Evolutionary conservation across 2,113 vertebrate genomes (phyloP).

Genomic region (Eudyptes chrysolophus): DNA sequence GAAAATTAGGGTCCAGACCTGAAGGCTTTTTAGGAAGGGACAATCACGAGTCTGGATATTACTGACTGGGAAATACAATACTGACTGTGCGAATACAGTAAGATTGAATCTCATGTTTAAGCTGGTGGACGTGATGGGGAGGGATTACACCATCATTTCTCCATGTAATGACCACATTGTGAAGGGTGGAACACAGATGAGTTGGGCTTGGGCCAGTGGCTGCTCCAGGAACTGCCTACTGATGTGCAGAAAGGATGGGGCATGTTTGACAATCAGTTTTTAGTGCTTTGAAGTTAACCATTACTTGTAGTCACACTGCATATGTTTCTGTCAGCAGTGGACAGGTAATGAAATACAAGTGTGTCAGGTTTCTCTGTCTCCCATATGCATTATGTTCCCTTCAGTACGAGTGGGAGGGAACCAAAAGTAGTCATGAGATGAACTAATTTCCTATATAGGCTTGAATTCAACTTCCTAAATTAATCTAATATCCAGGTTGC

Average conservation of each 20-base stretch:
- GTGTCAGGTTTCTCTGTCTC: slow-evolving; percentile 18
- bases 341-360: slow-evolving; percentile 36
- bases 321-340: not conserved
- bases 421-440: slow-evolving; percentile 4
- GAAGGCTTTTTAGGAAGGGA: not conserved
- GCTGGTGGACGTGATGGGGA: not conserved
- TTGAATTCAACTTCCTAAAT: slow-evolving; percentile 26
- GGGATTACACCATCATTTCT: not conserved
- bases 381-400: not conserved
- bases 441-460: not conserved
- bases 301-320: slow-evolving; percentile 9
- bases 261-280: not conserved
- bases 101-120: not conserved
- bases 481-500: slow-evolving; percentile 6
- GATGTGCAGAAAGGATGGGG: slow-evolving; percentile 10
- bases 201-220: not conserved
- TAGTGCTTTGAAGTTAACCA: slow-evolving; percentile 43
- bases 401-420: not conserved
- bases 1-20: not conserved
- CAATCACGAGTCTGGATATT: not conserved
- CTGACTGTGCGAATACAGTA: not conserved
- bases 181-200: slow-evolving; percentile 7
- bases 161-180: not conserved
- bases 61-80: not conserved
- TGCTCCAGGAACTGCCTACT: not conserved